phyloP scores from a whole-genome alignment of 2,113 vertebrate species.

The Python bivittatus region DNA sequence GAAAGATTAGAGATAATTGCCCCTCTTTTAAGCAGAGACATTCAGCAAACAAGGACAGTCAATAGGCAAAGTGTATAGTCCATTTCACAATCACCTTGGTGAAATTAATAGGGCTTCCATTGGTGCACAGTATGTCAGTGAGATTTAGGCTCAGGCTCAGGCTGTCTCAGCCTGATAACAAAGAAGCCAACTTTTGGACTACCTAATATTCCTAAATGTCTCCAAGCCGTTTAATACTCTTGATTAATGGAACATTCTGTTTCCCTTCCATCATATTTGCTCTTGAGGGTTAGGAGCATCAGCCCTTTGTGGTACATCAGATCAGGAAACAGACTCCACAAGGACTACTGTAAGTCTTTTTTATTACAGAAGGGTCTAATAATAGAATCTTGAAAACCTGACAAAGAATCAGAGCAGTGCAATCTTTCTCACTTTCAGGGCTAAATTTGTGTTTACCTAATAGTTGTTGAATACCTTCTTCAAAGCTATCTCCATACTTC shows the following conservation, averaged over 20 bases:
- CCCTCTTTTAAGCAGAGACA: conserved; percentile 27
- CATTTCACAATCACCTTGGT: not conserved
- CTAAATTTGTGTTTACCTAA: not conserved
- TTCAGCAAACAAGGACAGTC: conserved; percentile 30
- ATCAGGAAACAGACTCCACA: not conserved
- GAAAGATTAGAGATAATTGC: conserved; percentile 39
- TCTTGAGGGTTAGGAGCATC: not conserved
- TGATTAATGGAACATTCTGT: not conserved
- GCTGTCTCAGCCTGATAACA: conserved; percentile 13
- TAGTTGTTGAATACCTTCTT: not conserved
- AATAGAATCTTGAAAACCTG: not conserved
- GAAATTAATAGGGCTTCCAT: not conserved
- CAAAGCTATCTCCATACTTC: not conserved
- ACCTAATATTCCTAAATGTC: not conserved
- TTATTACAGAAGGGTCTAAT: not conserved
- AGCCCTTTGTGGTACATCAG: not conserved
- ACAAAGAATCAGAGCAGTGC: not conserved
- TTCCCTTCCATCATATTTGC: not conserved
- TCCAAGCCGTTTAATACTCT: not conserved
- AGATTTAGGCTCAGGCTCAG: not conserved
- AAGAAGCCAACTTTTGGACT: not conserved
- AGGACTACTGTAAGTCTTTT: not conserved
- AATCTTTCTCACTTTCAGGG: not conserved
- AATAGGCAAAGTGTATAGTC: not conserved
- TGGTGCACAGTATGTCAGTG: not conserved